phyloP scores from a whole-genome alignment of 64 coral and sea anemone genomes.

The Montipora sp. region DNA sequence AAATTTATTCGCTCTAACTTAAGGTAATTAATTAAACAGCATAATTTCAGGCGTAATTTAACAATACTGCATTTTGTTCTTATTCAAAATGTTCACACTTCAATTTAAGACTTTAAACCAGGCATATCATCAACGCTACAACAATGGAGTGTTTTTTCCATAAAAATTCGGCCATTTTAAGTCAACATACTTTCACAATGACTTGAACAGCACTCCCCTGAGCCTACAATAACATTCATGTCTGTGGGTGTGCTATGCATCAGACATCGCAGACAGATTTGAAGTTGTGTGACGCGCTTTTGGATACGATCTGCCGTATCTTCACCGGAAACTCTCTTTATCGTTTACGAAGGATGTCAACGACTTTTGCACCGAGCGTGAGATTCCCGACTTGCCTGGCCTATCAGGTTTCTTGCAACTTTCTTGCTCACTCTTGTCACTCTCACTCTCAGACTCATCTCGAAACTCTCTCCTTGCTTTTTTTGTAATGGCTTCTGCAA shows the following conservation, averaged over 20 bases:
- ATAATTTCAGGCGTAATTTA: not conserved
- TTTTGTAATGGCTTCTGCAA: slow-evolving; percentile 13
- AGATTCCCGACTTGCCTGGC: not conserved
- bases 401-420: not conserved
- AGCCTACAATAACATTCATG: not conserved
- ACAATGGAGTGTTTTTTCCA: not conserved
- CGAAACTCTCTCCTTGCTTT: slow-evolving; percentile 5
- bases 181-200: slow-evolving; percentile 5
- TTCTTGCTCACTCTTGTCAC: slow-evolving; percentile 23
- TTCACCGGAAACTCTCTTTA: not conserved
- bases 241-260: not conserved
- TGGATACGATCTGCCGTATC: not conserved
- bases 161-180: not conserved
- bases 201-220: not conserved
- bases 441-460: slow-evolving; percentile 7
- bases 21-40: not conserved
- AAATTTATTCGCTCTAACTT: not conserved
- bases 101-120: not conserved
- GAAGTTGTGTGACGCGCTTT: not conserved
- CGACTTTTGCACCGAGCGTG: not conserved
- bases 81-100: not conserved
- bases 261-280: slow-evolving; percentile 13
- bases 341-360: slow-evolving; percentile 3
- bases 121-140: not conserved
- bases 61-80: not conserved